phyloP scores from a whole-genome alignment of 2,113 vertebrate species.

The Sceloporus tristichus region DNA sequence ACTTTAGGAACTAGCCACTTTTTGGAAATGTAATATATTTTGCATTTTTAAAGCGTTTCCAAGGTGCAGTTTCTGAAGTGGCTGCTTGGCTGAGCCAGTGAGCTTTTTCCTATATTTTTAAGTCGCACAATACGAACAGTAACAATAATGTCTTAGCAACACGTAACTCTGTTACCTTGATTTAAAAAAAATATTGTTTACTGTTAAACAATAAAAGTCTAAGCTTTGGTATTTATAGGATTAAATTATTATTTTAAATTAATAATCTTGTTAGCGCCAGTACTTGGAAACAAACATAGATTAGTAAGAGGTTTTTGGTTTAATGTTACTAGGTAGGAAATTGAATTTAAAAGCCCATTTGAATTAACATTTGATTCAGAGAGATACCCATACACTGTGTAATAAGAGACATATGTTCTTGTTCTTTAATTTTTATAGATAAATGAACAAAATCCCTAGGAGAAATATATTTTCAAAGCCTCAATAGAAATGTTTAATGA shows the following conservation, averaged over 20 bases:
- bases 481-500: not conserved
- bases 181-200: too few species aligned
- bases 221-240: not conserved
- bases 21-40: too few species aligned
- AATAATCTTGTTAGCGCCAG: slow-evolving; percentile 34
- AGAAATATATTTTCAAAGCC: not conserved
- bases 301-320: slow-evolving; percentile 37
- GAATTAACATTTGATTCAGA: slow-evolving; percentile 10
- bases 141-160: too few species aligned
- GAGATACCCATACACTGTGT: not conserved
- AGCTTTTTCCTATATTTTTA: too few species aligned
- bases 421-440: not conserved
- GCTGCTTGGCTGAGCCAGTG: too few species aligned
- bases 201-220: too few species aligned
- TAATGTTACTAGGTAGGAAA: slow-evolving; percentile 16
- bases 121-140: too few species aligned
- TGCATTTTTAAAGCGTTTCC: too few species aligned
- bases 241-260: slow-evolving; percentile 26
- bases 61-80: too few species aligned
- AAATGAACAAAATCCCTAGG: not conserved
- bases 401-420: not conserved
- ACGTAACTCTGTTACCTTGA: too few species aligned
- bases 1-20: too few species aligned
- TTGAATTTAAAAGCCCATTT: not conserved
- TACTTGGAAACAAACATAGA: slow-evolving; percentile 33